Evolutionary conservation across 2,113 vertebrate species (phyloP).

Genomic region (Dinomys branickii): DNA sequence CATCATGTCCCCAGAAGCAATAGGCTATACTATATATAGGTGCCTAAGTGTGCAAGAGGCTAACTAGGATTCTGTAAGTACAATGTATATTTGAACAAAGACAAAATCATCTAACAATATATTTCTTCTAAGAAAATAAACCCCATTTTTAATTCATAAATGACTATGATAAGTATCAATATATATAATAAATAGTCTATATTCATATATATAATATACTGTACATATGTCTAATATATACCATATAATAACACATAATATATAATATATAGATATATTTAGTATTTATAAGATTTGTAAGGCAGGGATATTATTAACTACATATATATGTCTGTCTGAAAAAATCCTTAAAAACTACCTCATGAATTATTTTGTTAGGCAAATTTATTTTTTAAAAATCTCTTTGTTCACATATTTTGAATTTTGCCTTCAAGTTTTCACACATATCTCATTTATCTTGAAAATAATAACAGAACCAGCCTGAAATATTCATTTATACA

Average conservation of each 20-base stretch:
- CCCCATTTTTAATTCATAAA: background rate
- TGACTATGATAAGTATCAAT: background rate
- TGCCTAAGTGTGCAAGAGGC: background rate
- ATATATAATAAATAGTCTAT: background rate
- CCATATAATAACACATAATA: background rate
- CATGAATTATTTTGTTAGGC: background rate
- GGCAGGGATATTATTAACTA: background rate
- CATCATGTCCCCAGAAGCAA: background rate
- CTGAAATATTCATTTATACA: background rate
- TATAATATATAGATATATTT: background rate
- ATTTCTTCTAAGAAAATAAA: background rate
- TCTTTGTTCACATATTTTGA: background rate
- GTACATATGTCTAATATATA: background rate
- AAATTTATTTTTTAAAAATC: background rate
- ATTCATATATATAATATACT: background rate
- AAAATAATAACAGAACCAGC: background rate
- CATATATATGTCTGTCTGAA: background rate
- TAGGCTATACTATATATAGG: background rate
- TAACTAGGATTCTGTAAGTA: background rate
- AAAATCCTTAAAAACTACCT: background rate
- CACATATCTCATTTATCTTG: background rate
- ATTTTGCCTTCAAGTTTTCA: conserved; percentile 2
- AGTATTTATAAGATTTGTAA: background rate
- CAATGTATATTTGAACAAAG: background rate
- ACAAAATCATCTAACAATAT: background rate